These are phyloP conservation scores for Colletes gigas DNA, from an alignment of 1,140 invertebrate species.

Conservation along the genomic window DNA sequence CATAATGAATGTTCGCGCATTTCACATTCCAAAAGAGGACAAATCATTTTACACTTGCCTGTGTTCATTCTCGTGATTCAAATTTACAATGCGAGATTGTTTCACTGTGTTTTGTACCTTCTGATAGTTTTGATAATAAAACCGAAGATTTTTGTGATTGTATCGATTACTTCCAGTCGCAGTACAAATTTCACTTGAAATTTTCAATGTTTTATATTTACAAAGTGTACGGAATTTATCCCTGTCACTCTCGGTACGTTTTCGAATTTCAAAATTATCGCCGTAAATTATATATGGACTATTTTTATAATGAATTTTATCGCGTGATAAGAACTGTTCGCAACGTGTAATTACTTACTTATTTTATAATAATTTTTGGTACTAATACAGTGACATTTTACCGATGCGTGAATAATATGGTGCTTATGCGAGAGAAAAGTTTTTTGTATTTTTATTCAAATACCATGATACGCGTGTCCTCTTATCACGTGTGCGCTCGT, in stretches of 20 bases:
- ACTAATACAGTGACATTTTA: slow-evolving; percentile 37
- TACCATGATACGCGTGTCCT: background rate
- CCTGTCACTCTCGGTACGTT: slow-evolving; percentile 5
- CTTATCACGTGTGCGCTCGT: background rate
- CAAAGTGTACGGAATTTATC: slow-evolving; percentile 10
- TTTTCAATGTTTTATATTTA: slow-evolving; percentile 10
- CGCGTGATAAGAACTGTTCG: slow-evolving; percentile 11
- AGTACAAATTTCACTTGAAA: background rate
- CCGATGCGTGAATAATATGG: slow-evolving; percentile 16
- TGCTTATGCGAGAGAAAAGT: background rate
- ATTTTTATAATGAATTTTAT: slow-evolving; percentile 49
- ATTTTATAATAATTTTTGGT: slow-evolving; percentile 33
- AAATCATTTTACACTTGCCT: slow-evolving; percentile 28
- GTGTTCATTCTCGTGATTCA: slow-evolving; percentile 47
- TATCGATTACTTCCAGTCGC: slow-evolving; percentile 11
- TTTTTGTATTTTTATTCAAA: slow-evolving; percentile 21
- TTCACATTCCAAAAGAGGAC: slow-evolving; percentile 50
- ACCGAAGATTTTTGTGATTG: slow-evolving; percentile 14
- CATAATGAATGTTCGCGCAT: slow-evolving; percentile 54
- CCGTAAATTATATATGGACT: slow-evolving; percentile 10
- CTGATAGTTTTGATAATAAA: slow-evolving; percentile 51
- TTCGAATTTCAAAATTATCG: background rate
- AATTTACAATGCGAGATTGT: background rate
- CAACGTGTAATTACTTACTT: slow-evolving; percentile 33
- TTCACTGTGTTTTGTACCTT: slow-evolving; percentile 35